Conservation (phyloP, 2,888 invertebrate genomes). For the Pandemis corylana region DNA sequence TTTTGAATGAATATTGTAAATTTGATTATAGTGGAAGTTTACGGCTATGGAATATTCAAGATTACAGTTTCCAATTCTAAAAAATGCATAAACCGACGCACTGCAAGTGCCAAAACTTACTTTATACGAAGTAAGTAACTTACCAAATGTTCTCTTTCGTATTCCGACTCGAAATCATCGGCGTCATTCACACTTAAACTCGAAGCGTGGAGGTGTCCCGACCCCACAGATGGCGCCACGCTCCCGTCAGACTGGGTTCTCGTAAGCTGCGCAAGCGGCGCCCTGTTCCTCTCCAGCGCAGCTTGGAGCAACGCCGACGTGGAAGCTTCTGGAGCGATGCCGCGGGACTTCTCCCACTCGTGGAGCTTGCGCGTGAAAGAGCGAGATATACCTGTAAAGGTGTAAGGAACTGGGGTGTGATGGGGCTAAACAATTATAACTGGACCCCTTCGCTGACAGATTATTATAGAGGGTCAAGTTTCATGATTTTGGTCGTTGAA, state of each 20-base stretch:
- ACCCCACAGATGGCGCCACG: conserved; percentile 84
- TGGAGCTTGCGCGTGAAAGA: conserved; percentile 95
- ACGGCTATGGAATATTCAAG: too few species aligned
- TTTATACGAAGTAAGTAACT: conserved; percentile 43
- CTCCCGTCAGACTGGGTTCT: conserved; percentile 92
- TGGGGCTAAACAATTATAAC: too few species aligned
- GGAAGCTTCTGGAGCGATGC: conserved; percentile 93
- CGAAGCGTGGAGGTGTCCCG: conserved; percentile 88
- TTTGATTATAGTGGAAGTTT: too few species aligned
- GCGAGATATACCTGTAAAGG: conserved; percentile 87
- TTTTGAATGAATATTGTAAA: too few species aligned
- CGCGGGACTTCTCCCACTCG: conserved; percentile 96
- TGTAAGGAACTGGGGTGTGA: too few species aligned
- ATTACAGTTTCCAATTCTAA: too few species aligned
- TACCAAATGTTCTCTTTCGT: conserved; percentile 80
- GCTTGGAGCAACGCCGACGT: conserved; percentile 90
- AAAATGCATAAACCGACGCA: too few species aligned
- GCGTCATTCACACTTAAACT: conserved; percentile 90
- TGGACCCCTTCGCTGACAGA: too few species aligned
- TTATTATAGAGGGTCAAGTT: too few species aligned
- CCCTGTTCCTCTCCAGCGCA: conserved; percentile 66
- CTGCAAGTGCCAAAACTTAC: too few species aligned
- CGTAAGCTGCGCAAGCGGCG: conserved; percentile 78
- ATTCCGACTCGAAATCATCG: conserved; percentile 86
- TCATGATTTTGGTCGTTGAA: too few species aligned